Conservation (phyloP, 2,797 vertebrate species). For the Aulostomus chinensis region DNA sequence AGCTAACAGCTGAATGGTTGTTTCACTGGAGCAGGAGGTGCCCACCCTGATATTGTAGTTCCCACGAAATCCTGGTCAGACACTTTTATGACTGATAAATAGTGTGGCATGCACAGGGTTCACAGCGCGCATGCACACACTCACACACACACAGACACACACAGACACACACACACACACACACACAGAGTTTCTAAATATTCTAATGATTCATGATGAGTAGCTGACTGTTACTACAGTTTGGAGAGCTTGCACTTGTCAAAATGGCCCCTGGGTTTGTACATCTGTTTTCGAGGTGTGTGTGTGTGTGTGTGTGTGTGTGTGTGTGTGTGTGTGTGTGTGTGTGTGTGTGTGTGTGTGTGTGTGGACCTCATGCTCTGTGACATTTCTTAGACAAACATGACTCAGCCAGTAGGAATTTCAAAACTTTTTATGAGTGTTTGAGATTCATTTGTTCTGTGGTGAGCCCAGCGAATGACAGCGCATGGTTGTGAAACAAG, state of each 20-base stretch:
- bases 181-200: conserved; percentile 39
- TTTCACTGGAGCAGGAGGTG: conserved; percentile 15
- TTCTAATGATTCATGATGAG: conserved; percentile 60
- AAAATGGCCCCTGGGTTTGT: conserved; percentile 44
- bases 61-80: conserved; percentile 58
- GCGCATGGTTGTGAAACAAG: not conserved
- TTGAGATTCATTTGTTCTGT: conserved; percentile 51
- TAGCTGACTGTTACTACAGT: conserved; percentile 64
- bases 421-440: conserved; percentile 55
- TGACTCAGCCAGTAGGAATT: conserved; percentile 65
- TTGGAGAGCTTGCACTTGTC: conserved; percentile 58
- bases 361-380: conserved; percentile 31
- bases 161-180: not conserved
- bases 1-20: not conserved
- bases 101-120: conserved; percentile 22
- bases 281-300: conserved; percentile 44
- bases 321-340: conserved; percentile 19
- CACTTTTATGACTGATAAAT: conserved; percentile 53
- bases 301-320: conserved; percentile 12
- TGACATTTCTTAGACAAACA: conserved; percentile 57
- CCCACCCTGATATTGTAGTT: conserved; percentile 43
- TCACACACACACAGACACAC: not conserved
- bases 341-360: conserved; percentile 20
- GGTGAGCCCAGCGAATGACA: conserved; percentile 11
- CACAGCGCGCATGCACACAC: not conserved